Evolutionary conservation across 2,797 vertebrate species (phyloP).

Genomic region (Neomorphus geoffroyi): DNA sequence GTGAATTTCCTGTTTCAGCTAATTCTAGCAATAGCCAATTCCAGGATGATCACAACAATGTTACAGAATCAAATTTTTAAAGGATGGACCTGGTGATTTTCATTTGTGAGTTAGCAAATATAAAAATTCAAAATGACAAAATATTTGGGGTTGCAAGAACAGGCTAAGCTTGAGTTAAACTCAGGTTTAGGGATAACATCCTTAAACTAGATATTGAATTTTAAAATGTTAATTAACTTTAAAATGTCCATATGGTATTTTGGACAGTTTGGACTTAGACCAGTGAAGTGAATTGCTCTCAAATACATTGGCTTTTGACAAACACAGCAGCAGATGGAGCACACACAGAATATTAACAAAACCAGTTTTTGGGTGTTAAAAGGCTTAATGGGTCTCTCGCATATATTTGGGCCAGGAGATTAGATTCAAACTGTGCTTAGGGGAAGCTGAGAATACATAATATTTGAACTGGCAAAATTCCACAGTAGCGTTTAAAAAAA

Average conservation of each 20-base stretch:
- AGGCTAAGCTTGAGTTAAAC: neutral
- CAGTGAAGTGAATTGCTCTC: constrained; percentile 45
- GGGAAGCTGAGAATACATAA: constrained; percentile 20
- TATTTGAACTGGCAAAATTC: constrained; percentile 34
- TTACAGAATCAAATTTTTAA: neutral
- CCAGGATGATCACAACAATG: neutral
- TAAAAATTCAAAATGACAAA: neutral
- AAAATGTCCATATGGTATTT: constrained; percentile 43
- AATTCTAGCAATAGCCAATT: neutral
- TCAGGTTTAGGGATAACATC: neutral
- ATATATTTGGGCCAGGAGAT: constrained; percentile 19
- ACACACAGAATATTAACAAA: constrained; percentile 29
- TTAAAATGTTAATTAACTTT: constrained; percentile 18
- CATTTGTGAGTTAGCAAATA: neutral
- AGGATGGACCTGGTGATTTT: accelerated
- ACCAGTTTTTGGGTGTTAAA: constrained; percentile 59
- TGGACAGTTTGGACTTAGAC: constrained; percentile 48
- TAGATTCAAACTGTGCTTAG: neutral
- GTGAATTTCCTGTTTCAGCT: neutral
- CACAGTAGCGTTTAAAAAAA: neutral
- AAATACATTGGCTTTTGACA: constrained; percentile 40
- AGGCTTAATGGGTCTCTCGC: constrained; percentile 36
- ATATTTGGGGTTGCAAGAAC: neutral
- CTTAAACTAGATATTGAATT: neutral
- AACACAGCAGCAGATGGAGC: constrained; percentile 65